These are phyloP conservation scores for Blastobasis lacticolella DNA, from an alignment of 2,888 invertebrate genomes.

Conservation along the genomic window DNA sequence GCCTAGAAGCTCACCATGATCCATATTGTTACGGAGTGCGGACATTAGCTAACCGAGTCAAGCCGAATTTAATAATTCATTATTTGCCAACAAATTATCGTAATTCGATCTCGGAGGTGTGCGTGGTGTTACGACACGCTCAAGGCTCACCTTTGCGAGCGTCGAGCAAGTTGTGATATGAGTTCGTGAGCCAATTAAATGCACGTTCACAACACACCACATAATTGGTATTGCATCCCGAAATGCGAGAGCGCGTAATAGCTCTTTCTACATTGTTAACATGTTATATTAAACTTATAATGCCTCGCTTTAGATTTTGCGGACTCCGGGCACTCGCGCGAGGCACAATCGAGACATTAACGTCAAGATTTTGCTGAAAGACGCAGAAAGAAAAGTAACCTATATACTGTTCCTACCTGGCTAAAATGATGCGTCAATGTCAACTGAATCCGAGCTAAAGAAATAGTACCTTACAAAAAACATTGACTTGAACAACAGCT, in stretches of 20 bases:
- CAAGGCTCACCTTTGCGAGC: conserved; percentile 6
- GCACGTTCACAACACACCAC: neutral
- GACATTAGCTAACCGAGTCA: conserved; percentile 8
- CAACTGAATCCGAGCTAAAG: too few species aligned
- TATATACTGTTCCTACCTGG: too few species aligned
- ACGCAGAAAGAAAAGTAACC: too few species aligned
- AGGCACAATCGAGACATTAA: too few species aligned
- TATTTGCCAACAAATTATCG: conserved; percentile 22
- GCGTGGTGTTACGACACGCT: conserved; percentile 19
- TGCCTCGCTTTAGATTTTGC: too few species aligned
- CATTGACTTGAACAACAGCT: too few species aligned
- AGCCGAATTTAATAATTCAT: conserved; percentile 11
- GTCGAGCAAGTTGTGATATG: conserved; percentile 1
- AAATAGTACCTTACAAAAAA: too few species aligned
- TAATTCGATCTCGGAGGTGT: conserved; percentile 37
- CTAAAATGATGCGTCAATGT: too few species aligned
- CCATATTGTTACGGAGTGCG: conserved; percentile 1
- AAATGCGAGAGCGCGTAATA: conserved; percentile 5
- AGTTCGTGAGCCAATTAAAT: conserved; percentile 10
- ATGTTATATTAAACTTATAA: too few species aligned
- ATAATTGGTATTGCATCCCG: conserved; percentile 9
- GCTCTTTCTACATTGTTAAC: neutral
- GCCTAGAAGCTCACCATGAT: neutral
- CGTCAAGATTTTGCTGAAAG: too few species aligned
- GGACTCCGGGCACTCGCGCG: too few species aligned